Evolutionary conservation across 2,888 invertebrate genomes (phyloP).

Genomic region (Lydus trimaculatus): DNA sequence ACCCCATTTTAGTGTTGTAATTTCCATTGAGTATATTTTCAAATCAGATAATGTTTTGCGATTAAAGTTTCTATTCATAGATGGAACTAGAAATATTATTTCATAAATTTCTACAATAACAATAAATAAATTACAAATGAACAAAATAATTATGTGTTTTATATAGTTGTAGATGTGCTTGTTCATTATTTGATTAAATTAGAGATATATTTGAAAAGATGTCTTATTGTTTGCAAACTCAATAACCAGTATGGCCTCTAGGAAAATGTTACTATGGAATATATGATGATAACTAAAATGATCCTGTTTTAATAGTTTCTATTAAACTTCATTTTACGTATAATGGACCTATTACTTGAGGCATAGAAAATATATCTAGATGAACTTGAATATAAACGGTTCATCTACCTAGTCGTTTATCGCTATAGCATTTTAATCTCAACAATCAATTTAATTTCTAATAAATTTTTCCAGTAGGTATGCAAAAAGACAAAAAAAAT

Average conservation of each 20-base stretch:
- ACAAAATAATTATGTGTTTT: not conserved
- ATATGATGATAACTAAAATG: not conserved
- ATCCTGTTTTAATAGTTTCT: conserved; percentile 3
- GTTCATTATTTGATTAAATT: not conserved
- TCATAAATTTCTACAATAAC: not conserved
- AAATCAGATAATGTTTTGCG: not conserved
- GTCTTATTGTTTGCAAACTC: not conserved
- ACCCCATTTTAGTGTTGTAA: too few relatives aligned
- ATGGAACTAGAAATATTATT: not conserved
- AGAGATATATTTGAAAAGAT: not conserved
- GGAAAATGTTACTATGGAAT: not conserved
- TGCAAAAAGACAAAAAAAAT: not conserved
- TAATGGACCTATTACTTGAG: conserved; percentile 3
- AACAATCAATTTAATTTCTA: not conserved
- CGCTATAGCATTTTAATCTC: not conserved
- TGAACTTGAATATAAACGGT: not conserved
- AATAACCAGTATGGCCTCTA: not conserved
- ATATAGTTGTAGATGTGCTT: not conserved
- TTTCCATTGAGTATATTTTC: too few relatives aligned
- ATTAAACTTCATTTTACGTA: not conserved
- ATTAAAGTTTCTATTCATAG: not conserved
- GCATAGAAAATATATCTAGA: not conserved
- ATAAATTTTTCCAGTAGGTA: not conserved
- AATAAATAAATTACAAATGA: not conserved
- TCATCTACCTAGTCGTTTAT: not conserved